These are phyloP conservation scores for Zaprionus ghesquierei DNA, from an alignment of 1,140 invertebrate genomes.

Conservation along the genomic window DNA sequence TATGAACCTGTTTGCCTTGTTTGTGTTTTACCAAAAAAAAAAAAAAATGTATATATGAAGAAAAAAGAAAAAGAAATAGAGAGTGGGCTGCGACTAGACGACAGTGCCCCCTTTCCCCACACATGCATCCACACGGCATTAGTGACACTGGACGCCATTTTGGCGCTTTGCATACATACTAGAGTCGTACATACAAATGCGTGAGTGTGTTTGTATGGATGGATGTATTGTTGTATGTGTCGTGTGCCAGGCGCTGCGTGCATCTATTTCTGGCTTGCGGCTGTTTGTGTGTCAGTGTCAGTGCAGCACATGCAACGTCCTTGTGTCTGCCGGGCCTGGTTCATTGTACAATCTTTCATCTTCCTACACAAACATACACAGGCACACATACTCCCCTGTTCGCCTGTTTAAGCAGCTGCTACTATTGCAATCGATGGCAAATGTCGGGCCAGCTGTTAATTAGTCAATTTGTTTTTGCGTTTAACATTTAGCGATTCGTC, in stretches of 20 bases:
- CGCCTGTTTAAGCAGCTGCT: not conserved
- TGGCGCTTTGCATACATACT: slow-evolving; percentile 31
- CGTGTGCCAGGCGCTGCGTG: slow-evolving; percentile 17
- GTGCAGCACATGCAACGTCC: slow-evolving; percentile 51
- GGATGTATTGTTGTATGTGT: slow-evolving; percentile 8
- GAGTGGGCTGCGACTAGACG: slow-evolving; percentile 44
- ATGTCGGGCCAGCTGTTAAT: slow-evolving; percentile 31
- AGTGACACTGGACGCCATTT: slow-evolving; percentile 56
- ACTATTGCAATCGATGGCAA: slow-evolving; percentile 11
- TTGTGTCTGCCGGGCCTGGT: slow-evolving; percentile 38
- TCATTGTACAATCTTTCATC: slow-evolving; percentile 38
- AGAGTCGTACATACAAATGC: not conserved
- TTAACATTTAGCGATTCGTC: slow-evolving; percentile 2
- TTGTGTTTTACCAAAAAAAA: slow-evolving; percentile 49
- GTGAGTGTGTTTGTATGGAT: not conserved
- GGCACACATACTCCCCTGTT: not conserved
- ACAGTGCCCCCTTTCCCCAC: slow-evolving; percentile 21
- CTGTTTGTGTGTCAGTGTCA: slow-evolving; percentile 55
- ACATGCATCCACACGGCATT: slow-evolving; percentile 7
- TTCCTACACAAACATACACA: not conserved
- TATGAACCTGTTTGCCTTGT: slow-evolving; percentile 77
- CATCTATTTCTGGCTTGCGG: slow-evolving; percentile 46
- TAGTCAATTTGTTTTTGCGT: slow-evolving; percentile 40
- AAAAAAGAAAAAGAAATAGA: slow-evolving; percentile 24
- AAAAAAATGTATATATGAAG: slow-evolving; percentile 41